These are phyloP conservation scores for Megaustenia siamemsis DNA, from an alignment of 2,888 invertebrate species.

Conservation along the genomic window DNA sequence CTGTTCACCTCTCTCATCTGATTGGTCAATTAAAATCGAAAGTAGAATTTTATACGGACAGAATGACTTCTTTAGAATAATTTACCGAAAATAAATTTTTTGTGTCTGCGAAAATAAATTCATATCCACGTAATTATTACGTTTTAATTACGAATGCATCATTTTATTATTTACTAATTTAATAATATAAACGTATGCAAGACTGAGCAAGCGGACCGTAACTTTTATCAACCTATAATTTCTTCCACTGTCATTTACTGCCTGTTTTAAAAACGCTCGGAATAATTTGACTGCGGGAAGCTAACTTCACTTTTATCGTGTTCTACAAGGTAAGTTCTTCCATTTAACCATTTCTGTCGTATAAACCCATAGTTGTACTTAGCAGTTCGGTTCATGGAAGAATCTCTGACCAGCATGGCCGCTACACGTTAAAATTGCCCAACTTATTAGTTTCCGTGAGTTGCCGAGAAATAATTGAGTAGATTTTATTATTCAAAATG, in stretches of 20 bases:
- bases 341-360: background rate
- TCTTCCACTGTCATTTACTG: background rate
- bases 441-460: constrained; percentile 63
- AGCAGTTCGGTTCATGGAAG: background rate
- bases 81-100: background rate
- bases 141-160: too few relatives aligned
- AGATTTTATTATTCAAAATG: constrained; percentile 77
- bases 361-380: background rate
- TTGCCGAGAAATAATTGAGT: constrained; percentile 67
- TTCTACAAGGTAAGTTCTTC: constrained; percentile 11
- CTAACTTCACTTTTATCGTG: background rate
- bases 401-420: background rate
- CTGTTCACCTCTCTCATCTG: background rate
- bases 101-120: too few relatives aligned
- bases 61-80: background rate
- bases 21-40: constrained; percentile 21
- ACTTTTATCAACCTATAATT: background rate
- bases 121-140: too few relatives aligned
- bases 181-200: background rate
- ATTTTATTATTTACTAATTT: too few relatives aligned
- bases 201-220: background rate
- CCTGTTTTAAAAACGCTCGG: constrained; percentile 35
- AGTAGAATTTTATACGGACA: constrained; percentile 4
- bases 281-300: background rate
- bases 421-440: background rate